Base-by-base conservation (phyloP, 2,888 invertebrate genomes). In the Meiosimyza decipiens region DNA sequence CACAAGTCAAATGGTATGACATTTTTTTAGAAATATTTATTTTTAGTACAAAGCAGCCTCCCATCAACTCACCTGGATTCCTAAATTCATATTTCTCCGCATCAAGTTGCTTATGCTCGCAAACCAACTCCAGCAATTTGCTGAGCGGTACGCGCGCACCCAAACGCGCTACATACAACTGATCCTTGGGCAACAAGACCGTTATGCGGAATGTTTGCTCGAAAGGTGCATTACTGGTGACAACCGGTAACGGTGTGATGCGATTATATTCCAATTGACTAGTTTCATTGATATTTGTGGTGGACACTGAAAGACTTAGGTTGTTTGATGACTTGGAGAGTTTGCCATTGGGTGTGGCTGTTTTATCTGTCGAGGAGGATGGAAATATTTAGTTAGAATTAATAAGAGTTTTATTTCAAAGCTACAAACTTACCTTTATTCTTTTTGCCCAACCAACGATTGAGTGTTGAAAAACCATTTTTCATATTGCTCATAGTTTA, bases 151-250 rank as follows among this genome's bases (percentile, higher is more conserved):
- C 91, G 78, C 91, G 90, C 15, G 92, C 92, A 77, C 92, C 92
- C 74, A 94, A 90, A 76, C 95, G 88, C 55, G 91, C 89, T 13
- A 95, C 94, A 86, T 91, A 93, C 72, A 95, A 89, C 87, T 95
- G 95, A 83, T 93, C 93, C 79, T 92, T 90, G 50, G 95, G 95
- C 79, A 95, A 88, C 83, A 94, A 91, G 51, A 95, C 93, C 85
- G 87, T 87, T 50, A 87, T 87, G 72, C 87, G 86, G 73, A 87
- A 87, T 15, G 85, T 87, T 79, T 87, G 87, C 79, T 87, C 87
- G 73, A 87, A 87, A 52, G 87, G 87, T 15, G 87, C 87, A 81
- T 87, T 87, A 71, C 83, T 86, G 66, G 86, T 84, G 73, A 82
- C 84, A 69, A 82, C 84, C 60, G 86, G 85, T 72, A 87, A 77